Percentiles rank a stretch among this genome's conserved stretches.
These are phyloP conservation scores for Sarcophilus harrisii DNA, from an alignment of 2,797 vertebrate species.

Conservation along the genomic window DNA sequence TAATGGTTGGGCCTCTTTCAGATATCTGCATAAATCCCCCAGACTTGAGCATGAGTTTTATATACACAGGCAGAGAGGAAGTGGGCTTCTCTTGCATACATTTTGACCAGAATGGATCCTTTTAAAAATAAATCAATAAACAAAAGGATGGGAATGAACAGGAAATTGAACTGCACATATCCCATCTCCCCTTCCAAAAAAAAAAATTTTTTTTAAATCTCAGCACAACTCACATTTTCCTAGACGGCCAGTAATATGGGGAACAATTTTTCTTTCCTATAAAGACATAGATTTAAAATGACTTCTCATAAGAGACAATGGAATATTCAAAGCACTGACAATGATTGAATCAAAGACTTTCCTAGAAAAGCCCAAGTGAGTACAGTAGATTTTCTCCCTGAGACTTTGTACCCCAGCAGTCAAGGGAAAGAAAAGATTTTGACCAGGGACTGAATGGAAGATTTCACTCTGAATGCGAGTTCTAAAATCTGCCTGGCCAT, in stretches of 20 bases:
- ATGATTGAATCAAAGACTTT: background rate
- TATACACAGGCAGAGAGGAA: background rate
- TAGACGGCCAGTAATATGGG: background rate
- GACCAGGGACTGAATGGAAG: background rate
- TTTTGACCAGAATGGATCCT: background rate
- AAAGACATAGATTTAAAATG: background rate
- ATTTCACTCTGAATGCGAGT: background rate
- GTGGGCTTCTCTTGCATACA: fast-evolving
- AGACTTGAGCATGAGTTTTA: background rate
- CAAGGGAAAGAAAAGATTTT: too few species aligned
- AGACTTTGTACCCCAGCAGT: fast-evolving
- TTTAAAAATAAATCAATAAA: constrained; percentile 12
- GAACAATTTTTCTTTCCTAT: background rate
- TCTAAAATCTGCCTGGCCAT: background rate
- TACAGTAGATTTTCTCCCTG: fast-evolving
- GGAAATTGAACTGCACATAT: background rate
- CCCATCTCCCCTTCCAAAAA: background rate
- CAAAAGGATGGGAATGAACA: background rate
- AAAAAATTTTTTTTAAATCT: background rate
- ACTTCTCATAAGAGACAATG: fast-evolving
- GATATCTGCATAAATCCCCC: too few species aligned
- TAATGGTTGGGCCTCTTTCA: fast-evolving
- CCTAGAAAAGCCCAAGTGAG: background rate
- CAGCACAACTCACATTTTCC: background rate
- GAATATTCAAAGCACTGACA: background rate